Conservation (phyloP, 2,113 vertebrate species). For the Eonycteris spelaea region DNA sequence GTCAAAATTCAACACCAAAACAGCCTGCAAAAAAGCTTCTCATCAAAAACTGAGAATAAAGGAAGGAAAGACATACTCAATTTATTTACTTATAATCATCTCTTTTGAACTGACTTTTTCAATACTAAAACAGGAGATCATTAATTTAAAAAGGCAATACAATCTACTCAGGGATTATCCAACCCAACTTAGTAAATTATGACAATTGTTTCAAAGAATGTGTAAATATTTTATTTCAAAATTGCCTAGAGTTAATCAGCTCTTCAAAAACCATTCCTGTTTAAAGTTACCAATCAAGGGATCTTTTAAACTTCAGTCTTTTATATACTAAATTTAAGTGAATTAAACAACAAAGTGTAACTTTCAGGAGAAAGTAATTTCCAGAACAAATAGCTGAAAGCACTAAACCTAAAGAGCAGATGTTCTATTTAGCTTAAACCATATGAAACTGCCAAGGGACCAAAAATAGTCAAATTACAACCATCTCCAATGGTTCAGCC, state of each 20-base stretch:
- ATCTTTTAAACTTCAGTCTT: constrained; percentile 33
- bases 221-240: constrained; percentile 15
- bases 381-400: constrained; percentile 10
- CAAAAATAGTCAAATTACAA: background rate
- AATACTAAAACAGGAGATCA: constrained; percentile 22
- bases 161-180: constrained; percentile 9
- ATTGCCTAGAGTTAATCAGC: background rate
- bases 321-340: constrained; percentile 30
- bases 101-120: constrained; percentile 31
- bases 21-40: constrained; percentile 26
- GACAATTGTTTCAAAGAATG: constrained; percentile 18
- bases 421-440: background rate
- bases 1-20: constrained; percentile 51
- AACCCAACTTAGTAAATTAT: constrained; percentile 3
- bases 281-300: constrained; percentile 18
- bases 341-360: constrained; percentile 48
- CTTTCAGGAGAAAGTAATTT: constrained; percentile 33
- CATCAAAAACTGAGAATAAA: background rate
- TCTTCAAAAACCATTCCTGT: constrained; percentile 1
- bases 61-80: background rate
- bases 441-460: background rate
- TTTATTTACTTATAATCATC: constrained; percentile 20
- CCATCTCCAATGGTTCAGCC: constrained; percentile 9
- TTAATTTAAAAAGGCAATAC: constrained; percentile 36
- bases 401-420: background rate